A percentile compares a stretch with the other conserved stretches of the same genome.
Conservation (phyloP, 2,797 vertebrate species). For the Arrhamphus sclerolepis region DNA sequence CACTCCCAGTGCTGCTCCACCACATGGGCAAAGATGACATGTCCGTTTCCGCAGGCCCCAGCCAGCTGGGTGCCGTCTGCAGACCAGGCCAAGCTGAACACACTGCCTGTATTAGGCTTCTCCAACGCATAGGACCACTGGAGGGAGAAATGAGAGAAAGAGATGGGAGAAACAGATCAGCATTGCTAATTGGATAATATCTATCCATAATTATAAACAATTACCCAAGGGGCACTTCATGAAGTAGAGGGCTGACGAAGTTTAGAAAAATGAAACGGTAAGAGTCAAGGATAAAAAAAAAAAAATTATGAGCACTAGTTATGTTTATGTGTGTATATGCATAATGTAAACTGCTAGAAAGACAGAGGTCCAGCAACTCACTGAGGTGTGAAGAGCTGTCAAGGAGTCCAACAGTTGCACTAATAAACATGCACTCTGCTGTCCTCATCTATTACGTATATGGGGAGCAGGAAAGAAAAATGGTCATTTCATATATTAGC, state of each 20-base stretch:
- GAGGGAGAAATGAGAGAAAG: not conserved
- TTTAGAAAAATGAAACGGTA: no score
- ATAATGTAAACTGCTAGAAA: conserved; percentile 35
- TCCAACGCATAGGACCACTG: conserved; percentile 97
- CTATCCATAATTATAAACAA: conserved; percentile 42
- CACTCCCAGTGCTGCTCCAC: conserved; percentile 96
- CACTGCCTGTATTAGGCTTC: conserved; percentile 93
- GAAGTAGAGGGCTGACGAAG: not conserved
- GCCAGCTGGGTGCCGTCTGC: conserved; percentile 94
- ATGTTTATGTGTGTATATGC: conserved; percentile 19
- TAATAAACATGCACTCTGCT: no score
- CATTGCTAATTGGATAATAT: conserved; percentile 34
- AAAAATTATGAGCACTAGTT: not conserved
- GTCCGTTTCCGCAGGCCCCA: conserved; percentile 93
- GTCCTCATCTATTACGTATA: no score
- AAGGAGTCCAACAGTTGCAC: no score
- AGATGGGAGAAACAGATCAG: conserved; percentile 3
- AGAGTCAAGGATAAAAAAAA: no score
- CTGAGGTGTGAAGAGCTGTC: conserved; percentile 50
- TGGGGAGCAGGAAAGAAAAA: no score
- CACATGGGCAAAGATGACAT: conserved; percentile 95
- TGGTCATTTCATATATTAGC: no score
- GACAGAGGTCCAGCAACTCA: conserved; percentile 51
- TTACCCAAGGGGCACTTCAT: conserved; percentile 28
- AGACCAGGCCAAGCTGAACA: conserved; percentile 93